Evolutionary conservation across 1,140 invertebrate genomes (phyloP).

Genomic region (Charaxes varanes): DNA sequence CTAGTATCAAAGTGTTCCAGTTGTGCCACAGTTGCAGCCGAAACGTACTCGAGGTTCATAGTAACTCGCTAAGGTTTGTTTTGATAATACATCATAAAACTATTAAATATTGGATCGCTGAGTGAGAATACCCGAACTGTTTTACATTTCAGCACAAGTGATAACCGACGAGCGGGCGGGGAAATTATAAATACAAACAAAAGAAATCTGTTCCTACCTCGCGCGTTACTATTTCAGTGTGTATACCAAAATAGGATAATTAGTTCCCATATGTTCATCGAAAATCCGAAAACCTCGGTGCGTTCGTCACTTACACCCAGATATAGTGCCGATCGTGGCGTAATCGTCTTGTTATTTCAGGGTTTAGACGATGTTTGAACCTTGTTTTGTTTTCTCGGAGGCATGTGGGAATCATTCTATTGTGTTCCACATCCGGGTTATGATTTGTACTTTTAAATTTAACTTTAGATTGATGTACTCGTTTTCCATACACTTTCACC

Average conservation of each 20-base stretch:
- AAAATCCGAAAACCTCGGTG: slow-evolving; percentile 17
- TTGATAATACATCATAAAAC: slow-evolving; percentile 76
- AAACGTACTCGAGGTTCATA: slow-evolving; percentile 60
- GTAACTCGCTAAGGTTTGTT: slow-evolving; percentile 70
- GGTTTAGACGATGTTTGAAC: slow-evolving; percentile 63
- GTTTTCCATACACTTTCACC: too few relatives aligned
- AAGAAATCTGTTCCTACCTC: slow-evolving; percentile 9
- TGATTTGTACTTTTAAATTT: slow-evolving; percentile 45
- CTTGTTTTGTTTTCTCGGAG: slow-evolving; percentile 66
- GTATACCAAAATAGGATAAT: slow-evolving; percentile 6
- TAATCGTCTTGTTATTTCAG: slow-evolving; percentile 71
- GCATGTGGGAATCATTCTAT: slow-evolving; percentile 72
- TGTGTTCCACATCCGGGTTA: slow-evolving; percentile 67
- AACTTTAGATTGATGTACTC: slow-evolving; percentile 18
- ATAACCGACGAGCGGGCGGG: slow-evolving; percentile 33
- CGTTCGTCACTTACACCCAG: slow-evolving; percentile 32
- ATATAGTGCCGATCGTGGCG: slow-evolving; percentile 50
- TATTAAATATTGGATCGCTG: slow-evolving; percentile 75
- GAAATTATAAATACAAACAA: slow-evolving; percentile 9
- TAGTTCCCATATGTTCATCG: slow-evolving; percentile 6
- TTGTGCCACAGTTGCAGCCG: slow-evolving; percentile 38
- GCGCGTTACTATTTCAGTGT: slow-evolving; percentile 1
- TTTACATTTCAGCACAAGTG: slow-evolving; percentile 45
- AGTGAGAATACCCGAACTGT: slow-evolving; percentile 71
- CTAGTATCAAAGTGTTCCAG: slow-evolving; percentile 52